Evolutionary conservation across 1,140 invertebrate genomes (phyloP).

Genomic region (Mercenaria mercenaria): DNA sequence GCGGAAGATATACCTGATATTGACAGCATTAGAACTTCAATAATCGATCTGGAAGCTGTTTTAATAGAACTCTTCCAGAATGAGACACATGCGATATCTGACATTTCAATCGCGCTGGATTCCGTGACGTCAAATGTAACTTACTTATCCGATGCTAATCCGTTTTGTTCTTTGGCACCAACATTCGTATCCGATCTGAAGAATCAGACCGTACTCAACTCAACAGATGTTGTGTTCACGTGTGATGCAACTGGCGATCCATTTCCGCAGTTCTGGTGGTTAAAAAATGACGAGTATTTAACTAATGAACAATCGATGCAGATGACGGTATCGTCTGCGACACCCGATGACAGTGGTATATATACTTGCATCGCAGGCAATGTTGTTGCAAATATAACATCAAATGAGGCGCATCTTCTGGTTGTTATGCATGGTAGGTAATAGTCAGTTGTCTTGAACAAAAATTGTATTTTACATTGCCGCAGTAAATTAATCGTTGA

Average conservation of each 20-base stretch:
- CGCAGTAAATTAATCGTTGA: not conserved
- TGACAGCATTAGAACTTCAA: not conserved
- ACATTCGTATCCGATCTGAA: not conserved
- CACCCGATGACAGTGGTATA: not conserved
- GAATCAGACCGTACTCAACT: not conserved
- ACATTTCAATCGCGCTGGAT: not conserved
- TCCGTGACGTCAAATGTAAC: not conserved
- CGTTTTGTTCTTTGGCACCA: conserved; percentile 36
- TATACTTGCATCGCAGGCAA: conserved; percentile 38
- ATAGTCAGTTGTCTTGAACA: too few species aligned
- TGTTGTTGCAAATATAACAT: conserved; percentile 42
- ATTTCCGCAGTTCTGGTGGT: conserved; percentile 13
- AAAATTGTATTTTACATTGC: too few species aligned
- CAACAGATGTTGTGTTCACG: not conserved
- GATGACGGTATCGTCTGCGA: not conserved
- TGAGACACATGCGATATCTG: conserved; percentile 1
- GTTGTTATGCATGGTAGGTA: not conserved
- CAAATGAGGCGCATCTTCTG: not conserved
- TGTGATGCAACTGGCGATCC: conserved; percentile 28
- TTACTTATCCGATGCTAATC: not conserved
- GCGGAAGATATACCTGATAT: conserved; percentile 28
- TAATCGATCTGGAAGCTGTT: conserved; percentile 21
- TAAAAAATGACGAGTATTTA: conserved; percentile 14
- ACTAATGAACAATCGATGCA: not conserved
- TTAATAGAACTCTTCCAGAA: conserved; percentile 6